These are phyloP conservation scores for Latrodectus hesperus DNA, from an alignment of 2,888 invertebrate genomes.

Conservation along the genomic window DNA sequence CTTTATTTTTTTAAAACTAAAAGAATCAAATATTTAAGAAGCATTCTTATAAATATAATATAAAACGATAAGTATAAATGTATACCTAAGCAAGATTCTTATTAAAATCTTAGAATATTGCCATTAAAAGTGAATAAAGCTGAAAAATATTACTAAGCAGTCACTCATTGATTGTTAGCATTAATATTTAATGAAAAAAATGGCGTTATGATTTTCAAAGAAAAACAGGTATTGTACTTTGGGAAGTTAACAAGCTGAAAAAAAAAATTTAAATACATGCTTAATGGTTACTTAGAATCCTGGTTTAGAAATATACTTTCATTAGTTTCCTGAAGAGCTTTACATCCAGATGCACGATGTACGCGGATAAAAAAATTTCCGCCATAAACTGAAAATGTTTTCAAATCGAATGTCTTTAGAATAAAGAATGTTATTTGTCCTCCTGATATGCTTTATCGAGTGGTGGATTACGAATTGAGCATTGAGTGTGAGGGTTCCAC, in stretches of 20 bases:
- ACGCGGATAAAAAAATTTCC: slow-evolving; percentile 16
- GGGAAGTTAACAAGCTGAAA: too few species aligned
- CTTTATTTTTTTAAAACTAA: too few species aligned
- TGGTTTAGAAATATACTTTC: slow-evolving; percentile 25
- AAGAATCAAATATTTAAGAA: too few species aligned
- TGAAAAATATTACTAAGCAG: too few species aligned
- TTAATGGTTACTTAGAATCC: neutral
- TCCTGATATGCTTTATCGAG: slow-evolving; percentile 63
- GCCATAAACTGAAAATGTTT: slow-evolving; percentile 16
- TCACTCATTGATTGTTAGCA: too few species aligned
- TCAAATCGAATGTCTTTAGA: slow-evolving; percentile 48
- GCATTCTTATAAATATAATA: too few species aligned
- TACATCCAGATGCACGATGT: slow-evolving; percentile 26
- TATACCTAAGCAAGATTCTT: neutral
- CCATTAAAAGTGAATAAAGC: neutral
- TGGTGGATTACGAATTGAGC: slow-evolving; percentile 61
- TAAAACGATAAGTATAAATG: too few species aligned
- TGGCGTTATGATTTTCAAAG: neutral
- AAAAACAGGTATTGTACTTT: neutral
- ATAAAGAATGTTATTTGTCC: slow-evolving; percentile 48
- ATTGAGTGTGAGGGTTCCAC: slow-evolving; percentile 29
- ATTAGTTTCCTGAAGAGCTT: slow-evolving; percentile 31
- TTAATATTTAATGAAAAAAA: neutral
- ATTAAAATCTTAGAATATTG: neutral
- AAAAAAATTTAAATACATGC: too few species aligned